Evolutionary conservation across 2,797 vertebrate species (phyloP), one percentile per base, ranked within the genome.

Genomic region (Harpagifer antarcticus): DNA sequence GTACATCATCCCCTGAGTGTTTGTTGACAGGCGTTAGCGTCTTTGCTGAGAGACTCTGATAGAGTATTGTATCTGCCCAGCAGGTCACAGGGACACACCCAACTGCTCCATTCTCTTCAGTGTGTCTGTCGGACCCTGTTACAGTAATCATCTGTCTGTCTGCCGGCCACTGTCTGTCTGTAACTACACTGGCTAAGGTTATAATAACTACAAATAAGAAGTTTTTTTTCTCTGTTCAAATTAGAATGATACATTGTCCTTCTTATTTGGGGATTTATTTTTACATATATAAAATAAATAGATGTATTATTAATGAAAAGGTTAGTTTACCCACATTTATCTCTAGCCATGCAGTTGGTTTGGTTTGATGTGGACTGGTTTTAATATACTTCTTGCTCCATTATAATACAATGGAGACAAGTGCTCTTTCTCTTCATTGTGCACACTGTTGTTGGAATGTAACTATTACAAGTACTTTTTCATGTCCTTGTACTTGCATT

Each of bases 31-130:
- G 42, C 57, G 60, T 84, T 77, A 55, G 83, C 72, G 58, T 86
- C 83, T 88, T 72, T 83, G 80, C 82, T 78, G 4, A 82, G 81
- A 77, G 68, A 69, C 79, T 86, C 71, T 93, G 91, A 92, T 88
- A 85, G 90, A 93, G 93, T 82, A 95, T 96, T 97, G 95, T 96
- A 85, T 85, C 83, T 49, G 85, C 96, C 82, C 95, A 84, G 91
- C 93, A 95, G 96, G 95, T 84, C 90, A 84, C 68, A 42, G 83
- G 81, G 90, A 88, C 90, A 86, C 79, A 89, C 89, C 86, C 87
- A 76, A 72, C 66, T 11, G 40, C 81, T 77, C 74, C 23, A 57
- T 84, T 85, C 72, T 79, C 65, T 19, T 56, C 73, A 49, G 86
- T 42, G 64, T 78, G 86, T 40, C 85, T 79, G 62, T 82, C 74